Evolutionary conservation across 2,797 vertebrate species (phyloP), one percentile per base, ranked within the genome.

Genomic region (Babyrousa celebensis): DNA sequence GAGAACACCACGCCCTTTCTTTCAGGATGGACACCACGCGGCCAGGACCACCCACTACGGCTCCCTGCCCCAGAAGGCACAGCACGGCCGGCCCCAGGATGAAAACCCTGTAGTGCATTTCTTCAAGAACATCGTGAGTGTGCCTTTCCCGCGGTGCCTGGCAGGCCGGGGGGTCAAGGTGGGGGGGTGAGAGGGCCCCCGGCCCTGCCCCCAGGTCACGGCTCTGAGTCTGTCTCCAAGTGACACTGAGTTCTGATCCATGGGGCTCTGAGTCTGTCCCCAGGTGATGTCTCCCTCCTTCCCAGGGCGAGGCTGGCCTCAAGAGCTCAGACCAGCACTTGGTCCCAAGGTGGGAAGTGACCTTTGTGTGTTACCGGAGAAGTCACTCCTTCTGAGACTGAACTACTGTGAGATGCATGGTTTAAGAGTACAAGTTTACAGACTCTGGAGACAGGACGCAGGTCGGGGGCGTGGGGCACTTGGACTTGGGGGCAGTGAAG

Each of bases 41-140:
- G 97, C 98, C 84, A 99, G 99, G 96, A 97, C 98, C 10, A 96
- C 98, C 95, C 98, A 99, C 21, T 98, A 98, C 1, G 98, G 98
- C 89, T 99, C 99, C 85, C 99, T 99, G 94, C 99, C 99, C 96
- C 99, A 99, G 97, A 99, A 99, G 98, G 98, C 99, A 25, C 99
- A 99, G n/a, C 99, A 99, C 29, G 99, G 99, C 94, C 99, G 99
- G 97, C 98, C 99, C 63, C 99, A 99, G 60, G 99, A 99, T 0
- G 99, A 99, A 96, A 99, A 99, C 98, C 99, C 99, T 0, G 99
- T 99, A 98, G 99, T 99, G 96, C 99, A 99, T 97, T 99, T 99
- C 99, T 99, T 99, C 99, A 99, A 99, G 99, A 99, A 99, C 97
- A 99, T 99, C 40, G 99, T 99, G 98, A 99, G 99, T 88, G 56